Base-by-base conservation (phyloP, 2,888 invertebrate genomes). In the Digitonthophagus gazella region DNA sequence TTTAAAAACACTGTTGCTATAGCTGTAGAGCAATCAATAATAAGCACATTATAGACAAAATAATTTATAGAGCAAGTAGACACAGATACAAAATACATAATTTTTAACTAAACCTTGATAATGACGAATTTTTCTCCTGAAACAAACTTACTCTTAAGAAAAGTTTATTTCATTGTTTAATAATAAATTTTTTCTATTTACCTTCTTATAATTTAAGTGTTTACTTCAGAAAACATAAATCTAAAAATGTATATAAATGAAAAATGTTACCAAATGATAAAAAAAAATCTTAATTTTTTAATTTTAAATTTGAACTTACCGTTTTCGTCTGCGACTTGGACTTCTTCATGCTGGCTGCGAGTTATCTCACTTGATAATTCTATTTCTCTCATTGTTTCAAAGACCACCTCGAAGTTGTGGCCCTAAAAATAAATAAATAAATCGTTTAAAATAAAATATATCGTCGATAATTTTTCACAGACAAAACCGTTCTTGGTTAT, bases 321-420 rank as follows among this genome's bases (percentile, higher is more conserved):
- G 80, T 76, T 76, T 81, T 81, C 73, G 78, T 75, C 73, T 81
- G 81, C 76, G 80, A 80, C 76, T 82, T 82, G 72, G 81, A 81
- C 78, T 81, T 82, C 79, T 78, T 81, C 81, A 82, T 83, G 81
- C 78, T 83, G 82, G 76, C 81, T 81, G 78, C 82, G 82, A 74
- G 81, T 82, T 66, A 82, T 82, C 78, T 82, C 82, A 80, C 81
- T 81, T 73, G 81, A 81, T 77, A 80, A 75, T 74, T 78, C 76
- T 75, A 79, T 81, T 81, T 80, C 80, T 81, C 78, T 80, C 82
- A 83, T 82, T 81, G 81, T 82, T 81, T 81, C 77, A 79, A 77
- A 72, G 75, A 75, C 74, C 73, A 73, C 73, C 71, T 65, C 73
- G 72, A 74, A 73, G 75, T 75, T 76, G 67, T 67, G 67, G 67